Base-by-base conservation (phyloP, 2,113 vertebrate genomes). In the Okapia johnstoni region DNA sequence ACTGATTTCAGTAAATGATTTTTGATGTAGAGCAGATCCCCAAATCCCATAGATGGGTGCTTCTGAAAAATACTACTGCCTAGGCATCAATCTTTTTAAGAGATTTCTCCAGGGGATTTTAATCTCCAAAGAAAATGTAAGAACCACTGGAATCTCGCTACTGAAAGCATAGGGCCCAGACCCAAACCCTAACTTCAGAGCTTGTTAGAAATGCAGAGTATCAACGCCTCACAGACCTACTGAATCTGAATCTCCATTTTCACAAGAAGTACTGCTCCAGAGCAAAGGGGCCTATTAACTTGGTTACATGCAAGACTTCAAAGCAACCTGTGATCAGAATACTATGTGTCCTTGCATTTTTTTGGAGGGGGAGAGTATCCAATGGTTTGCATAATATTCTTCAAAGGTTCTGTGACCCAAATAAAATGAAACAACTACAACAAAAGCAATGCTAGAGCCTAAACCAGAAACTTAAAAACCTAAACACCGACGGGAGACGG, bases 261-360 rank as follows among this genome's bases (percentile, higher is more conserved):
- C 40, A 23, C 33, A 79, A 55, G 26, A 88, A 91, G 16, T 25
- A 4, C 19, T 77, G 15, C 43, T 93, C 7, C 55, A 79, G 58
- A 96, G 58, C 17, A 63, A 80, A 96, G 46, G 16, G 58, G 36
- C 43, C 96, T 93, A 85, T 90, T 85, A 92, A 88, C 43, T 55
- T 25, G 84, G 54, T 60, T 94, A 58, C 48, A 66, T 23, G 17
- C 5, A 89, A 86, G 46, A 95, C 85, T 93, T 95, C 85, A 97
- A 97, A 97, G 94, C 95, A 90, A 50, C 28, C 25, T 48, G 7
- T 85, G 63, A 90, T 88, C 46, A 43, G 50, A 98, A 96, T 96
- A 70, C 28, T 76, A 17, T 77, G 63, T 90, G 43, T 92, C 85
- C 58, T 80, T 88, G 7, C 14, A 52, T 30, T 85, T 46, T 36